phyloP scores from a whole-genome alignment of 2,888 invertebrate genomes.

The Torymus tubicola region DNA sequence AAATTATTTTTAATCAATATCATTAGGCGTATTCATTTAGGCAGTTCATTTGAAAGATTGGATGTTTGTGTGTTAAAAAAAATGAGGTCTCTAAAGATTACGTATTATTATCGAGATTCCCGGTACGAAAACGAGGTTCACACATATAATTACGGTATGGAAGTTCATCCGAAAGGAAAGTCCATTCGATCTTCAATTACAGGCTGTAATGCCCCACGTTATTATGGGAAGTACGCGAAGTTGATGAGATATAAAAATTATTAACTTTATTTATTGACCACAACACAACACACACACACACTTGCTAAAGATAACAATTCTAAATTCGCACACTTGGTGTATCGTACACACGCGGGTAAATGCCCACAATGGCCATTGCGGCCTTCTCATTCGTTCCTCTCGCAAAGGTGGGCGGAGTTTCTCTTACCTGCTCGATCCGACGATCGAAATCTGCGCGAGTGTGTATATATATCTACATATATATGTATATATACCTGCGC shows the following conservation, averaged over 20 bases:
- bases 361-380: constrained; percentile 55
- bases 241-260: constrained; percentile 30
- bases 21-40: background rate
- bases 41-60: background rate
- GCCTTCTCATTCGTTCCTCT: constrained; percentile 47
- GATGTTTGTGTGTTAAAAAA: constrained; percentile 1
- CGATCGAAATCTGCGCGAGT: constrained; percentile 33
- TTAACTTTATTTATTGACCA: constrained; percentile 1
- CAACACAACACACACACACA: too few relatives aligned
- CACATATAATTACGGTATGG: constrained; percentile 35
- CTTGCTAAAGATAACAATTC: constrained; percentile 2
- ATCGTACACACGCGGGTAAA: constrained; percentile 19
- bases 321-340: constrained; percentile 18
- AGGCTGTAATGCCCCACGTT: constrained; percentile 2
- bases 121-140: constrained; percentile 9
- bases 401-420: constrained; percentile 58
- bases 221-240: constrained; percentile 27
- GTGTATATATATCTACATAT: background rate
- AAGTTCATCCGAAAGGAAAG: constrained; percentile 14
- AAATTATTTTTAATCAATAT: too few relatives aligned
- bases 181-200: constrained; percentile 33
- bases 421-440: constrained; percentile 51
- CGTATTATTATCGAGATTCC: constrained; percentile 39
- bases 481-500: background rate
- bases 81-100: constrained; percentile 12